phyloP scores from a whole-genome alignment of 2,113 vertebrate genomes.

The Semnopithecus entellus region DNA sequence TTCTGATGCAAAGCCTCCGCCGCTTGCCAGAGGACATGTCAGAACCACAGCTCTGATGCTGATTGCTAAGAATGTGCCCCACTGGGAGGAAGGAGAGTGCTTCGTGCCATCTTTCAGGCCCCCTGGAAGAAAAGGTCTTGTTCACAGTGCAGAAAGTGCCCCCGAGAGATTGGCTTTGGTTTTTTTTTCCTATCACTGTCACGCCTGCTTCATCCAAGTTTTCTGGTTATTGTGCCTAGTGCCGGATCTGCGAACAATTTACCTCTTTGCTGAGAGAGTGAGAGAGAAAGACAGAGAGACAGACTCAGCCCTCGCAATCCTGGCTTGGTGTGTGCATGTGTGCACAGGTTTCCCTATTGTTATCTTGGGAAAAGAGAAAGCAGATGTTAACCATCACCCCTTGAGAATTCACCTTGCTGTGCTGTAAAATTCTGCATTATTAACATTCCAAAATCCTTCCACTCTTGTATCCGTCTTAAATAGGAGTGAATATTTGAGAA shows the following conservation, averaged over 20 bases:
- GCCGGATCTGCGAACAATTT: slow-evolving; percentile 46
- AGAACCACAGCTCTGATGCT: slow-evolving; percentile 46
- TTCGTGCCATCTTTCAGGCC: slow-evolving; percentile 25
- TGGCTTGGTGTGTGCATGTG: background rate
- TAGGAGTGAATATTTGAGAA: slow-evolving; percentile 75
- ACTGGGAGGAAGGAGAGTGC: slow-evolving; percentile 43
- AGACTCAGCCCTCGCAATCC: background rate
- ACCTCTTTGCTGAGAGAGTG: slow-evolving; percentile 16
- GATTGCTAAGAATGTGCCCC: slow-evolving; percentile 55
- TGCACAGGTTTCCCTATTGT: slow-evolving; percentile 50
- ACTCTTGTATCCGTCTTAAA: slow-evolving; percentile 59
- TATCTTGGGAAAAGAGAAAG: slow-evolving; percentile 75
- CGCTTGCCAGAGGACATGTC: slow-evolving; percentile 26
- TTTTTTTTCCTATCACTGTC: background rate
- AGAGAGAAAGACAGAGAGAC: background rate
- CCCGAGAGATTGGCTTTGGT: slow-evolving; percentile 50
- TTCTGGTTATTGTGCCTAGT: slow-evolving; percentile 55
- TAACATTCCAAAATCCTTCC: slow-evolving; percentile 78
- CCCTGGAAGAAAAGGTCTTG: slow-evolving; percentile 59
- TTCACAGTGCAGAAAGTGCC: slow-evolving; percentile 44
- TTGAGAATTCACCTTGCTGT: slow-evolving; percentile 77
- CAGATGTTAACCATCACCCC: slow-evolving; percentile 74
- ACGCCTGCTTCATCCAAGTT: slow-evolving; percentile 33
- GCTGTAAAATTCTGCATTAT: slow-evolving; percentile 78
- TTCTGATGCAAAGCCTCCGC: background rate